phyloP scores from a whole-genome alignment of 2,797 vertebrate genomes.

The Buphagus erythrorhynchus region DNA sequence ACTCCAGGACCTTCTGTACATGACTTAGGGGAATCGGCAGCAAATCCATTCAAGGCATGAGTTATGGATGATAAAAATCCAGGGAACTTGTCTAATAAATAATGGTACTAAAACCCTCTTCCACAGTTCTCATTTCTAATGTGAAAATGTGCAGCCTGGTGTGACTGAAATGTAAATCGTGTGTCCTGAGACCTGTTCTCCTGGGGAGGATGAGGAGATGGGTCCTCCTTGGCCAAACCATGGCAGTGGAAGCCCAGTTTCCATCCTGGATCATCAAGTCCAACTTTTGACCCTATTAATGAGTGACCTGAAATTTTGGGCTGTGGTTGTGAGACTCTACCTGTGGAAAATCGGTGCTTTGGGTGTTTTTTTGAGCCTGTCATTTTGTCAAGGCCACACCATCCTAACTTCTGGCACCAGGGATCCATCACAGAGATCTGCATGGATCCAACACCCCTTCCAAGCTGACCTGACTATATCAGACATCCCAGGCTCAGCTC shows the following conservation, averaged over 20 bases:
- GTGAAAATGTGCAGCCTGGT: constrained; percentile 1
- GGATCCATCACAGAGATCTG: neutral
- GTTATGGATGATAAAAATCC: constrained; percentile 60
- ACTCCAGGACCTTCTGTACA: constrained; percentile 25
- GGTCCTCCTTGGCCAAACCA: neutral
- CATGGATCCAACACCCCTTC: neutral
- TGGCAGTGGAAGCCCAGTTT: neutral
- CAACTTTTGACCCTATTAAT: neutral
- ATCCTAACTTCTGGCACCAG: neutral
- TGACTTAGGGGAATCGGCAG: constrained; percentile 56
- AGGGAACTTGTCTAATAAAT: constrained; percentile 60
- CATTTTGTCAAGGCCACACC: too few relatives aligned
- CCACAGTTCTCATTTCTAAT: constrained; percentile 57
- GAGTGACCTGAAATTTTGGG: neutral
- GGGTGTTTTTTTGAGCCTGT: neutral
- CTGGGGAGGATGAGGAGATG: neutral
- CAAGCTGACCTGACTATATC: neutral
- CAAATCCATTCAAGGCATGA: constrained; percentile 53
- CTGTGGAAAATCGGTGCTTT: accelerated
- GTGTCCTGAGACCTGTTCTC: neutral
- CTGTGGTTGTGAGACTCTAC: neutral
- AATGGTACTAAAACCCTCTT: constrained; percentile 44
- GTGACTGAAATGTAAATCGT: constrained; percentile 32
- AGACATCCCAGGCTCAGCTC: neutral
- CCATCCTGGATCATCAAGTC: neutral